Base-by-base conservation (phyloP, 2,888 invertebrate genomes). In the Nycteola revayana region DNA sequence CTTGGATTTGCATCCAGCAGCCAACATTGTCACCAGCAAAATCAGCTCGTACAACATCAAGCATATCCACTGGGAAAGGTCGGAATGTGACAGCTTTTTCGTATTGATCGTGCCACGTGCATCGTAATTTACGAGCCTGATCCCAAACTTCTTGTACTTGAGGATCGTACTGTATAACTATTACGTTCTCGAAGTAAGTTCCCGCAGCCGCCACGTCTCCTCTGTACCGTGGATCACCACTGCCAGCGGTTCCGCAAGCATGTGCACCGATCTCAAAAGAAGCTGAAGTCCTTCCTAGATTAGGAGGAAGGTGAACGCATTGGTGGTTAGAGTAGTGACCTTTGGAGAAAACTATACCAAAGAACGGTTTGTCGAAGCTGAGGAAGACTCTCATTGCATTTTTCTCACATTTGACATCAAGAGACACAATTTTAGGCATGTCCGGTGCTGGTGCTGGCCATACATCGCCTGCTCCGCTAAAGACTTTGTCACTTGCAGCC, bases 1-100 rank as follows among this genome's bases (percentile, higher is more conserved):
- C 96, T 89, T 98, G 97, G 52, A 98, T 97, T 73, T 97, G 97
- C 97, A 98, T 97, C 97, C 97, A 98, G 82, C 97, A 97, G 9
- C 97, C 97, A 1, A 97, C 96, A 66, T 98, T 98, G 64, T 98
- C 97, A 0, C 97, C 97, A 37, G 97, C 96, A 56, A 98, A 98
- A 64, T 97, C 97, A 1, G 97, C 97, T 32, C 96, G 88, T n/a
- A 97, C 96, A 2, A 97, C 97, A 74, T 97, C 97, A 32, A 97
- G 70, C 96, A 97, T 97, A 71, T 97, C 97, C 1, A 98, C 97
- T 0, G 97, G 96, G 92, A 97, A 97, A 0, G 97, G 97, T 32
- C 97, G 88, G 87, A 97, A 97, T 0, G 97, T 97, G 0, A 97
- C 97, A 3, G 97, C 96, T 71, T 98, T 98, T 81, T 98, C 97